These are phyloP conservation scores for Urosaurus nigricauda DNA, from an alignment of 2,797 vertebrate species.

Conservation along the genomic window DNA sequence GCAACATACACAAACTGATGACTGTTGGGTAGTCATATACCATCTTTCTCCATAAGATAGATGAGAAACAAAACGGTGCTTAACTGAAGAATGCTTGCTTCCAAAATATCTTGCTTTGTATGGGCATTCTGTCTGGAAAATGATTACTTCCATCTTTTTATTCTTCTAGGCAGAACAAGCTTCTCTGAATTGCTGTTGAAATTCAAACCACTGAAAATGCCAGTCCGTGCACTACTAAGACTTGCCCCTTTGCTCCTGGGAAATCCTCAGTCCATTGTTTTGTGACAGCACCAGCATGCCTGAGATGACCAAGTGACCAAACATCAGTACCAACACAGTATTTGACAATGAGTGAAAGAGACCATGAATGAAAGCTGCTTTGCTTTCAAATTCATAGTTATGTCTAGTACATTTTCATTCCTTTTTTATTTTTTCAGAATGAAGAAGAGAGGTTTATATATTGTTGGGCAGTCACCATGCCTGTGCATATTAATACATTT, in stretches of 20 bases:
- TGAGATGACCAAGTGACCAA: neutral
- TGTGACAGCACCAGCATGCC: constrained; percentile 59
- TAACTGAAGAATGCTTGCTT: neutral
- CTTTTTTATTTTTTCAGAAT: constrained; percentile 36
- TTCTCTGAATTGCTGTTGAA: constrained; percentile 89
- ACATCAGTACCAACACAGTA: neutral
- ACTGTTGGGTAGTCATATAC: fast-evolving
- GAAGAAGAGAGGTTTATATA: constrained; percentile 64
- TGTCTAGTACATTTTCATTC: constrained; percentile 5
- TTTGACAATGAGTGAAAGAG: constrained; percentile 33
- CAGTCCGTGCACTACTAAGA: constrained; percentile 88
- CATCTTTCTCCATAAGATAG: neutral
- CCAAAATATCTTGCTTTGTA: fast-evolving
- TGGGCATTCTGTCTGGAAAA: fast-evolving
- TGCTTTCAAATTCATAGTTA: constrained; percentile 34
- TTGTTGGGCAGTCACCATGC: constrained; percentile 54
- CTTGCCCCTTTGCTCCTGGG: constrained; percentile 87
- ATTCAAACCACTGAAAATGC: constrained; percentile 87
- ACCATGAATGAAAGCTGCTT: constrained; percentile 10
- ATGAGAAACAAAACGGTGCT: fast-evolving
- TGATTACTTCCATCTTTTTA: neutral
- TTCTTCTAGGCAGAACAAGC: constrained; percentile 83
- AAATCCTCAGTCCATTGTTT: constrained; percentile 81
- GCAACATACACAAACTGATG: neutral
- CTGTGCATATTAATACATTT: constrained; percentile 71